Conservation (phyloP, 2,888 invertebrate species). For the Melolontha melolontha region DNA sequence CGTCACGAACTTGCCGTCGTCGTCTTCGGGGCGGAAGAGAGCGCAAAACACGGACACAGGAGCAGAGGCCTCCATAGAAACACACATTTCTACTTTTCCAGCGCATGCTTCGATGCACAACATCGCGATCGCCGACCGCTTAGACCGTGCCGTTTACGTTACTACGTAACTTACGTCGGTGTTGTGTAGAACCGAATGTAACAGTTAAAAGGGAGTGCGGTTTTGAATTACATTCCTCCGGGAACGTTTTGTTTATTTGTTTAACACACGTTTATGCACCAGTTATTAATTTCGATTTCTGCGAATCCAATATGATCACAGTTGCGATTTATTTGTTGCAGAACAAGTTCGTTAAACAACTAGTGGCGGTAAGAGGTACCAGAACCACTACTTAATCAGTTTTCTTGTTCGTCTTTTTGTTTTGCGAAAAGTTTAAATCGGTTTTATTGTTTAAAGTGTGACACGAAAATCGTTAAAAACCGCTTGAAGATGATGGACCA, state of each 20-base stretch:
- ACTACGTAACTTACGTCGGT: constrained; percentile 27
- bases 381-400: constrained; percentile 13
- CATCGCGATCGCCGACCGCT: constrained; percentile 38
- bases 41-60: constrained; percentile 28
- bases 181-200: constrained; percentile 19
- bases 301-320: not conserved
- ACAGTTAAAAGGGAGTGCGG: constrained; percentile 43
- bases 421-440: constrained; percentile 8
- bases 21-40: constrained; percentile 39
- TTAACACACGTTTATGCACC: constrained; percentile 19
- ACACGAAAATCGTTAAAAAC: constrained; percentile 7
- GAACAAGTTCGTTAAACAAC: constrained; percentile 8
- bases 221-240: constrained; percentile 53
- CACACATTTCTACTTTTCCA: constrained; percentile 49
- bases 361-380: not conserved
- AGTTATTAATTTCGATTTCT: constrained; percentile 20
- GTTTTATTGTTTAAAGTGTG: constrained; percentile 22
- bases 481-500: constrained; percentile 76
- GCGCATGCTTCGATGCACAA: constrained; percentile 58
- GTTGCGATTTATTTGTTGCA: constrained; percentile 7
- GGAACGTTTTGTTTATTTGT: constrained; percentile 48
- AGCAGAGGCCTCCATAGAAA: constrained; percentile 35
- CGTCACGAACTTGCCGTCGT: constrained; percentile 37
- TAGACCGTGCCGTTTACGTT: constrained; percentile 30
- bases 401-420: constrained; percentile 40